These are phyloP conservation scores for Phataginus tricuspis DNA, from an alignment of 2,797 vertebrate species.

Conservation along the genomic window DNA sequence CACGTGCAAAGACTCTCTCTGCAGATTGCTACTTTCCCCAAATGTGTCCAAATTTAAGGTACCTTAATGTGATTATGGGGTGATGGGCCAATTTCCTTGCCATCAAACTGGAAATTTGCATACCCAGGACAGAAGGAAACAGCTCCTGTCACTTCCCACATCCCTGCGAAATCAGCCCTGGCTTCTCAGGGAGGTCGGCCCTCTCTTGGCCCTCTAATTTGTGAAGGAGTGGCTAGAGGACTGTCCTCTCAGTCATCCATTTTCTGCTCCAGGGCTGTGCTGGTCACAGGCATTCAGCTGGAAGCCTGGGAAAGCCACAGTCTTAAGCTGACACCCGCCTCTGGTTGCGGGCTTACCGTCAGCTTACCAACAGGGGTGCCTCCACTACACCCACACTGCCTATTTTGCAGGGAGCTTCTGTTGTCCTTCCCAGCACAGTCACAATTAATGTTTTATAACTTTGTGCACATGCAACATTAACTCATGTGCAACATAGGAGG, in stretches of 20 bases:
- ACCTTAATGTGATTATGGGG: neutral
- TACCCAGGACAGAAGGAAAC: accelerated
- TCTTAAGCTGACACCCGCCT: accelerated
- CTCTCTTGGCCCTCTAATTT: accelerated
- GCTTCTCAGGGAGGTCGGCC: accelerated
- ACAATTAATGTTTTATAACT: accelerated
- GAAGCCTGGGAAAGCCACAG: accelerated
- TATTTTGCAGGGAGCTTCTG: accelerated
- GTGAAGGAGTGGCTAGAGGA: accelerated
- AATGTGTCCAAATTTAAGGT: neutral
- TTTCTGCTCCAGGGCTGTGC: neutral
- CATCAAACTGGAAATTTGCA: neutral
- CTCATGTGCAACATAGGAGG: neutral
- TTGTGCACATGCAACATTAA: too few species aligned
- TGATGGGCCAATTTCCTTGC: neutral
- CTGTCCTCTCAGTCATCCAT: accelerated
- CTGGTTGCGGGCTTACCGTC: too few species aligned
- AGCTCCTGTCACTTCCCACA: accelerated
- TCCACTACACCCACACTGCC: accelerated
- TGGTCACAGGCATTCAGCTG: accelerated
- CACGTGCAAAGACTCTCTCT: accelerated
- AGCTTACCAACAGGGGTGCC: accelerated
- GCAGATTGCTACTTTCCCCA: neutral
- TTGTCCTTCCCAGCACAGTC: accelerated
- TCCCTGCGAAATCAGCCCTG: neutral